Conservation (phyloP, 2,797 vertebrate genomes). For the Selene dorsalis region DNA sequence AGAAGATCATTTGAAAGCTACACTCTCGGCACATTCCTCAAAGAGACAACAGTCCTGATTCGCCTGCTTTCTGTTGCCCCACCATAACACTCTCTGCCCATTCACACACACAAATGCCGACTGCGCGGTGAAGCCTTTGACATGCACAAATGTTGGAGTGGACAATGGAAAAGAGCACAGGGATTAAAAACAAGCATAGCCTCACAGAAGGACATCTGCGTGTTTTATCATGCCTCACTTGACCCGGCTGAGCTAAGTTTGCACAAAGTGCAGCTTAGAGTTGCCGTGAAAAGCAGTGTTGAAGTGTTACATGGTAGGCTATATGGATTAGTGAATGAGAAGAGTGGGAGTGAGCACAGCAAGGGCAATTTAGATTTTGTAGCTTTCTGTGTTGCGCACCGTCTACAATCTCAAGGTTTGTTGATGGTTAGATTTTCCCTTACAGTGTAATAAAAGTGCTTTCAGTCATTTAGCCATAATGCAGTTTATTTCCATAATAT, state of each 20-base stretch:
- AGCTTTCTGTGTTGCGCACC: slow-evolving; percentile 21
- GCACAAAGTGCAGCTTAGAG: slow-evolving; percentile 12
- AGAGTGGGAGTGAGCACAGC: slow-evolving; percentile 24
- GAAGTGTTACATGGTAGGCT: slow-evolving; percentile 19
- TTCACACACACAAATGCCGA: slow-evolving; percentile 30
- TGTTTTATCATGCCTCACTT: slow-evolving; percentile 40
- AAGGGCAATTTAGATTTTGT: slow-evolving; percentile 23
- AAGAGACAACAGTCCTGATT: slow-evolving; percentile 14
- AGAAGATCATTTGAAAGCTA: slow-evolving; percentile 33
- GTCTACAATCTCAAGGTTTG: slow-evolving; percentile 12
- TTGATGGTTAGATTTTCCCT: slow-evolving; percentile 11
- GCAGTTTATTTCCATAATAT: slow-evolving; percentile 54
- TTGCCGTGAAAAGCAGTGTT: slow-evolving; percentile 4
- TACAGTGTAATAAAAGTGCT: slow-evolving; percentile 17
- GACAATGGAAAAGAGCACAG: slow-evolving; percentile 41
- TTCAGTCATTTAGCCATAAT: slow-evolving; percentile 40
- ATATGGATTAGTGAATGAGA: slow-evolving; percentile 28
- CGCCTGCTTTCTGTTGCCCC: not conserved
- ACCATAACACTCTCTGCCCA: slow-evolving; percentile 4
- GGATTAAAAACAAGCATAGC: slow-evolving; percentile 41
- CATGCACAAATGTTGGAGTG: slow-evolving; percentile 36
- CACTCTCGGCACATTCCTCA: not conserved
- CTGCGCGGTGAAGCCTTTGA: slow-evolving; percentile 33
- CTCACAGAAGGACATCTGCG: slow-evolving; percentile 47
- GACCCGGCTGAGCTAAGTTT: slow-evolving; percentile 42